phyloP scores from a whole-genome alignment of 2,113 vertebrate genomes.

The Pterocles orientalis region DNA sequence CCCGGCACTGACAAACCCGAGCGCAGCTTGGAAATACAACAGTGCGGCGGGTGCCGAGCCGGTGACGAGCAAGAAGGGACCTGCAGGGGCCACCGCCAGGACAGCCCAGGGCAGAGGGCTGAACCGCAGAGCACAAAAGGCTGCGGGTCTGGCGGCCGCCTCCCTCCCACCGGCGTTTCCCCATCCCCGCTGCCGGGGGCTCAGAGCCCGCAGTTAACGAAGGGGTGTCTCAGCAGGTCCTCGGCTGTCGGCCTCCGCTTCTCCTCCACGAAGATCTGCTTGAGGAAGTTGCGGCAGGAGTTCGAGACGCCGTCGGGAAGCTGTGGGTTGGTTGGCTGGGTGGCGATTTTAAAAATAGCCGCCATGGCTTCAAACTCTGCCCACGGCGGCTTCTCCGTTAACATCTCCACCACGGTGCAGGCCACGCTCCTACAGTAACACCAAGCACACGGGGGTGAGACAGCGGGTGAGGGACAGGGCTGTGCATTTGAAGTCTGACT shows the following conservation, averaged over 20 bases:
- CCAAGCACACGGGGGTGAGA: not conserved
- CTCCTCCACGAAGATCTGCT: conserved; percentile 90
- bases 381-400: conserved; percentile 92
- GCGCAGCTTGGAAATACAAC: not conserved
- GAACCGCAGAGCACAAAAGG: not conserved
- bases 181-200: not conserved
- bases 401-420: conserved; percentile 92
- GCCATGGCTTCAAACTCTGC: conserved; percentile 93
- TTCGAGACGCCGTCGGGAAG: conserved; percentile 85
- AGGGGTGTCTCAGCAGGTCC: conserved; percentile 84
- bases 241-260: conserved; percentile 89
- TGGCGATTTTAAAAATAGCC: conserved; percentile 92
- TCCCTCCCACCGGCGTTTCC: not conserved
- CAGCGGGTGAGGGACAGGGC: not conserved
- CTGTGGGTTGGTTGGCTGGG: conserved; percentile 88
- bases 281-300: conserved; percentile 85
- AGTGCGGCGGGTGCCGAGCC: not conserved
- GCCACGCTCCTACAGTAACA: conserved; percentile 82
- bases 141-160: not conserved
- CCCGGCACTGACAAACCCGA: not conserved
- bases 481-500: accelerated
- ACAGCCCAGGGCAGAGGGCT: not conserved
- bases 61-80: not conserved
- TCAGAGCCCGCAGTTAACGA: conserved; percentile 85
- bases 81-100: not conserved